These are phyloP conservation scores for Coelinius sp. DNA, from an alignment of 2,888 invertebrate genomes.

Conservation along the genomic window DNA sequence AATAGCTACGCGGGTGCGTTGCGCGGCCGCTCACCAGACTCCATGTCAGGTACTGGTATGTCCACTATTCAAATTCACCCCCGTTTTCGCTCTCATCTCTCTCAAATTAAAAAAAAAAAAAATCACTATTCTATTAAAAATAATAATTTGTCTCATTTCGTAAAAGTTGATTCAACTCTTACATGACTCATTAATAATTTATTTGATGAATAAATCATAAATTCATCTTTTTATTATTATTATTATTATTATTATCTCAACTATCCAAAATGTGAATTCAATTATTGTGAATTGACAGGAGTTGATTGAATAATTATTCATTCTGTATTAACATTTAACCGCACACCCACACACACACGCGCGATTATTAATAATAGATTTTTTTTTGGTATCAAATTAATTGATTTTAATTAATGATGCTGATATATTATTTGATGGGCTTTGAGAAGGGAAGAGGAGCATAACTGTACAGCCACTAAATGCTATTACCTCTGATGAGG, in stretches of 20 bases:
- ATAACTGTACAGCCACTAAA: not conserved
- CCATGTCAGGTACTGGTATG: constrained; percentile 89
- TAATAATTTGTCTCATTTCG: not conserved
- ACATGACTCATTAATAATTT: not conserved
- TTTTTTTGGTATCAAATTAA: not conserved
- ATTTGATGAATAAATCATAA: not conserved
- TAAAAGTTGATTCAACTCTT: not conserved
- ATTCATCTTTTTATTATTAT: not conserved
- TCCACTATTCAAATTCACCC: constrained; percentile 61
- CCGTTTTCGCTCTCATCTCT: constrained; percentile 47
- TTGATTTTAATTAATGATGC: not conserved
- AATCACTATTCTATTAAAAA: not conserved
- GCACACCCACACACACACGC: constrained; percentile 31
- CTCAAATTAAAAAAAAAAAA: constrained; percentile 3
- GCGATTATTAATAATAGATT: constrained; percentile 2
- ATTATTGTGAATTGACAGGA: not conserved
- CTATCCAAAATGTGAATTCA: not conserved
- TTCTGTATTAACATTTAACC: constrained; percentile 27
- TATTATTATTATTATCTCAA: not conserved
- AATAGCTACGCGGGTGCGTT: constrained; percentile 92
- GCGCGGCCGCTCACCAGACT: constrained; percentile 85
- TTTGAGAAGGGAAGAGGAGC: not conserved
- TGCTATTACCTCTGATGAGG: not conserved
- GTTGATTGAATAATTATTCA: not conserved
- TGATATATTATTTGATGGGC: not conserved